Conservation (phyloP, 2,888 invertebrate genomes). For the Synanthedon myopaeformis region DNA sequence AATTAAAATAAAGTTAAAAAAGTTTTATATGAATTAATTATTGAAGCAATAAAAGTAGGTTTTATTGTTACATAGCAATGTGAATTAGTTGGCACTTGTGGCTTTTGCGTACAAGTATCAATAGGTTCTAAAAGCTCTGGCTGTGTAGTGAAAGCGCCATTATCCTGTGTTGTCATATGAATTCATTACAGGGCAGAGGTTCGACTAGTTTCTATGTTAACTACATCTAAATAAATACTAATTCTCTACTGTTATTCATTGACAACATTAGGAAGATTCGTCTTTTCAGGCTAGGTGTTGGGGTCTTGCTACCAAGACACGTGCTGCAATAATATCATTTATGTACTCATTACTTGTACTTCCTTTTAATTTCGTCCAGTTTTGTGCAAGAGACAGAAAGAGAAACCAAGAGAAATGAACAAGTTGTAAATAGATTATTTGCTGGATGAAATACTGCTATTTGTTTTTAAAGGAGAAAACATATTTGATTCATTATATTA, state of each 20-base stretch:
- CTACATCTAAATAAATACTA: slow-evolving; percentile 9
- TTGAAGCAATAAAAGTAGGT: neutral
- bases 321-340: slow-evolving; percentile 61
- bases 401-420: slow-evolving; percentile 51
- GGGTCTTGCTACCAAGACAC: slow-evolving; percentile 64
- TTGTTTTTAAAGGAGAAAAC: too few species aligned
- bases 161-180: slow-evolving; percentile 38
- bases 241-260: slow-evolving; percentile 36
- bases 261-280: slow-evolving; percentile 45
- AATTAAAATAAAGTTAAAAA: too few species aligned
- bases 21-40: too few species aligned
- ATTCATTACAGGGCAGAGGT: neutral
- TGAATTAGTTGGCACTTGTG: neutral
- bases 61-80: neutral
- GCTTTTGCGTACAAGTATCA: neutral
- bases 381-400: slow-evolving; percentile 57
- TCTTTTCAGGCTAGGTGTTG: slow-evolving; percentile 47
- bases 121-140: slow-evolving; percentile 29
- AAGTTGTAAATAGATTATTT: slow-evolving; percentile 16
- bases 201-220: slow-evolving; percentile 21
- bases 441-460: neutral
- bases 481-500: too few species aligned
- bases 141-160: slow-evolving; percentile 42
- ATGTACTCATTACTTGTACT: slow-evolving; percentile 68
- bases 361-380: slow-evolving; percentile 54